Base-by-base conservation (phyloP, 2,113 vertebrate species). In the Malurus melanocephalus region DNA sequence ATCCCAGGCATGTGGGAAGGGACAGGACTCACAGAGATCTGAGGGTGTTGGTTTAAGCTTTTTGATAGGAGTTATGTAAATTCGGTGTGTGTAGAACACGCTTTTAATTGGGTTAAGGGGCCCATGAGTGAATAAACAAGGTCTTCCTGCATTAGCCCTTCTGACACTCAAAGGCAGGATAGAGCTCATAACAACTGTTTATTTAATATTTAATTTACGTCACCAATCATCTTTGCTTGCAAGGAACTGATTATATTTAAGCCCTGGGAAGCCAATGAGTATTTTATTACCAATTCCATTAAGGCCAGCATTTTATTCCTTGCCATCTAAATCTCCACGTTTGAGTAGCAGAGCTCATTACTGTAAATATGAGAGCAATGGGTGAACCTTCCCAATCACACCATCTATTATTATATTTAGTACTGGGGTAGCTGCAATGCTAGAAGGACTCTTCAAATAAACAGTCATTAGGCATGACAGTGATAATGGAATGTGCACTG, bases 251-350 rank as follows among this genome's bases (percentile, higher is more conserved):
- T 93, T 75, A 30, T 32, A 59, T 81, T 78, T 81, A 87, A 88
- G 62, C 55, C 67, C 71, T 28, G 24, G 69, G 66, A 94, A 90
- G 57, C 77, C 88, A 79, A 59, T 73, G 66, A 65, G 66, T 93
- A 33, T 90, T 94, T 92, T 90, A 84, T 80, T 85, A 87, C 65
- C 24, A 19, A 26, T 80, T 91, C 85, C 57, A 84, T 77, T 79
- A 88, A 57, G 73, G 49, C 33, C 57, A 72, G 10, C 21, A 30
- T 88, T 91, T 92, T 93, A 78, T 85, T 87, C 33, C 61, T 88
- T 72, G 65, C 52, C 66, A 69, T 86, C 57, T 91, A 80, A 62
- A 86, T 78, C 73, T 91, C 66, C 0, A 1, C 23, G 20, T 91
- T 80, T 43, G 88, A 92, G 74, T 30, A 78, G 83, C 33, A 86